Evolutionary conservation across 2,113 vertebrate species (phyloP).

Genomic region (Takifugu bimaculatus): DNA sequence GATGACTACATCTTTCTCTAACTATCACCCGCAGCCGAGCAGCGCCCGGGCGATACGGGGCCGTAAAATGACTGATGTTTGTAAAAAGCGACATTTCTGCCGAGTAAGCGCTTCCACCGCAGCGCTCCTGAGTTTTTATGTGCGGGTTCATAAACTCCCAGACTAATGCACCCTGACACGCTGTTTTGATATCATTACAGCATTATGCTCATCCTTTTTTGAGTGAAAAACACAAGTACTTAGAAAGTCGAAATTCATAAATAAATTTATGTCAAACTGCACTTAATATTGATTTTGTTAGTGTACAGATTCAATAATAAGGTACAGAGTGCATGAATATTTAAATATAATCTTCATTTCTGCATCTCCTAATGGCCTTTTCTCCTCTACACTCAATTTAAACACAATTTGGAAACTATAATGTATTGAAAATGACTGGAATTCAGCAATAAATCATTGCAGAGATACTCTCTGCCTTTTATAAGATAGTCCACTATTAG

Average conservation of each 20-base stretch:
- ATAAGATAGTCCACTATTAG: slow-evolving; percentile 95
- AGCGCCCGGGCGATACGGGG: slow-evolving; percentile 53
- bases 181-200: slow-evolving; percentile 99
- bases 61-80: slow-evolving; percentile 82
- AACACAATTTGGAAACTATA: slow-evolving; percentile 99
- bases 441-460: slow-evolving; percentile 99
- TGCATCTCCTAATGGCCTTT: slow-evolving; percentile 99
- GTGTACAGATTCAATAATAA: slow-evolving; percentile 99
- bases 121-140: slow-evolving; percentile 88
- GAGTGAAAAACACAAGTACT: slow-evolving; percentile 99
- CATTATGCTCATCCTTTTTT: slow-evolving; percentile 99
- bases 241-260: slow-evolving; percentile 99
- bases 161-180: slow-evolving; percentile 99
- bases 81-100: slow-evolving; percentile 93
- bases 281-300: slow-evolving; percentile 99
- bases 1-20: slow-evolving; percentile 77
- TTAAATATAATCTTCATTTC: slow-evolving; percentile 99
- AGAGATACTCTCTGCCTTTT: slow-evolving; percentile 94
- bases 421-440: slow-evolving; percentile 99
- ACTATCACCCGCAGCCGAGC: slow-evolving; percentile 68
- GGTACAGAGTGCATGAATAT: slow-evolving; percentile 99
- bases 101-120: slow-evolving; percentile 91
- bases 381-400: slow-evolving; percentile 99
- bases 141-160: slow-evolving; percentile 89
- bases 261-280: slow-evolving; percentile 99